A percentile compares a stretch with the other conserved stretches of the same genome.
Evolutionary conservation across 2,888 invertebrate species (phyloP).

Genomic region (Muschampia plurimacula): DNA sequence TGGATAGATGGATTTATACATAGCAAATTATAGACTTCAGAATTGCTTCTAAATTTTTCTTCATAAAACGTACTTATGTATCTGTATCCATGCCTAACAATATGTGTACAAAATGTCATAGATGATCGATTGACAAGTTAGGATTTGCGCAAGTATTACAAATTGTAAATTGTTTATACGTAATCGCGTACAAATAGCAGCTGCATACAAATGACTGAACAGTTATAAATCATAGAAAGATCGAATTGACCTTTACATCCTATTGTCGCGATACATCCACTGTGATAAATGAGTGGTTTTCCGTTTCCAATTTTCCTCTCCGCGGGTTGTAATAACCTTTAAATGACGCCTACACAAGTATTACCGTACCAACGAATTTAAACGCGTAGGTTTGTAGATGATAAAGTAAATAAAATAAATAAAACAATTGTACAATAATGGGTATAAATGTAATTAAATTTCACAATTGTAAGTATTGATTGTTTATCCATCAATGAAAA

Average conservation of each 20-base stretch:
- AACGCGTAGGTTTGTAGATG: neutral
- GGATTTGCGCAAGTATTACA: neutral
- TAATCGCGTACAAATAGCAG: neutral
- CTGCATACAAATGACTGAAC: neutral
- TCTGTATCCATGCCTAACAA: too few relatives aligned
- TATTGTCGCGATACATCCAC: conserved; percentile 19
- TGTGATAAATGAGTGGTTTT: conserved; percentile 28
- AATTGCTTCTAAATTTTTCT: too few relatives aligned
- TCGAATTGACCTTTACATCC: conserved; percentile 24
- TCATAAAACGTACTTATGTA: too few relatives aligned
- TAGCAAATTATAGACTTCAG: too few relatives aligned
- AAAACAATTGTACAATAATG: too few relatives aligned
- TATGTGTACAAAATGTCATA: too few relatives aligned
- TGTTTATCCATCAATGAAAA: too few relatives aligned
- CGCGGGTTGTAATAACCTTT: conserved; percentile 31
- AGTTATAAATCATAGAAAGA: conserved; percentile 25
- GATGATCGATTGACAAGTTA: too few relatives aligned
- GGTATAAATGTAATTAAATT: too few relatives aligned
- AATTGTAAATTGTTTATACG: neutral
- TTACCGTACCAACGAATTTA: neutral
- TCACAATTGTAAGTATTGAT: too few relatives aligned
- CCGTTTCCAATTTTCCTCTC: conserved; percentile 35
- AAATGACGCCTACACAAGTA: conserved; percentile 24
- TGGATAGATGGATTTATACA: too few relatives aligned
- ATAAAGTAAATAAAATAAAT: neutral